Percentiles rank a stretch among this genome's conserved stretches.
These are phyloP conservation scores for Alosa sapidissima DNA, from an alignment of 2,797 vertebrate genomes.

Conservation along the genomic window DNA sequence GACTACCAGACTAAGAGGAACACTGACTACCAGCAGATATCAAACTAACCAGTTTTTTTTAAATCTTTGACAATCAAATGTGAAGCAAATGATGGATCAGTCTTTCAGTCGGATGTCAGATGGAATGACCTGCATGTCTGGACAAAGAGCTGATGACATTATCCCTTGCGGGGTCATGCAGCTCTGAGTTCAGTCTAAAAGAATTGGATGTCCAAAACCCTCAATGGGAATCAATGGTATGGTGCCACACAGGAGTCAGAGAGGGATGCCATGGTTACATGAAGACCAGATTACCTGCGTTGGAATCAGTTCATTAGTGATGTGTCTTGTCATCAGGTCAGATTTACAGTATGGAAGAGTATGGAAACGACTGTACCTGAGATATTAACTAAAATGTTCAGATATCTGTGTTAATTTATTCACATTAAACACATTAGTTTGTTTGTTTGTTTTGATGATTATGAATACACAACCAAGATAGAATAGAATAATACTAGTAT, in stretches of 20 bases:
- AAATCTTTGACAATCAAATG: not conserved
- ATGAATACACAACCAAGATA: not conserved
- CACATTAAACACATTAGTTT: too few species aligned
- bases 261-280: not conserved
- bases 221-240: slow-evolving; percentile 20
- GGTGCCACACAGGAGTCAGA: slow-evolving; percentile 43
- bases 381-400: too few species aligned
- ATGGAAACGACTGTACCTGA: too few species aligned
- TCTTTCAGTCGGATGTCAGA: not conserved
- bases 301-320: not conserved
- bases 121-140: not conserved
- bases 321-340: not conserved
- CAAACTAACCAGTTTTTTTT: too few species aligned
- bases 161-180: slow-evolving; percentile 20
- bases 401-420: too few species aligned
- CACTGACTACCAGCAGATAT: too few species aligned
- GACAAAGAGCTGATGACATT: not conserved
- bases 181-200: slow-evolving; percentile 29
- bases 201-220: slow-evolving; percentile 19
- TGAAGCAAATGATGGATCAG: not conserved
- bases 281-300: not conserved
- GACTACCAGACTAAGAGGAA: too few species aligned
- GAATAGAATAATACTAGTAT: not conserved
- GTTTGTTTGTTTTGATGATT: not conserved
- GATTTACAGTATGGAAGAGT: not conserved